Conservation (phyloP, 92 coral and sea anemone species). For the Virgularia gustaviana region DNA sequence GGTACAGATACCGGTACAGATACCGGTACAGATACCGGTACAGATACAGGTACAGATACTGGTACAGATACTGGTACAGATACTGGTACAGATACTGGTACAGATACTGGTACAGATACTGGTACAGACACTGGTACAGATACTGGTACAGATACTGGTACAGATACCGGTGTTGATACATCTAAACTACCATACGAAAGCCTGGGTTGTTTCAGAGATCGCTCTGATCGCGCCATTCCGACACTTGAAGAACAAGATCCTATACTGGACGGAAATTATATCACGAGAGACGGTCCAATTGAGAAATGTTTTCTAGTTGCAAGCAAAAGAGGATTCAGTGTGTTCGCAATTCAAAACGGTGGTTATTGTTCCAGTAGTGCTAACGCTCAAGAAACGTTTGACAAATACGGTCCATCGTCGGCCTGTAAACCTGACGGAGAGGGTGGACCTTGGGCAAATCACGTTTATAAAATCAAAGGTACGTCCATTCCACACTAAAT, state of each 20-base stretch:
- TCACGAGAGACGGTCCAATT: slow-evolving; percentile 23
- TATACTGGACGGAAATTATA: slow-evolving; percentile 34
- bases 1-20: no score
- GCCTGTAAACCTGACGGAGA: slow-evolving; percentile 36
- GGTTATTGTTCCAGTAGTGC: slow-evolving; percentile 52
- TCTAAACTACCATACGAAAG: no score
- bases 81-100: no score
- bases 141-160: no score
- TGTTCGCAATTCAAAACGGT: slow-evolving; percentile 53
- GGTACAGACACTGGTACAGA: no score
- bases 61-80: no score
- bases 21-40: no score
- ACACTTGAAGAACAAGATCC: slow-evolving; percentile 42
- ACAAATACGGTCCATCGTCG: slow-evolving; percentile 42
- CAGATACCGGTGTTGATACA: no score
- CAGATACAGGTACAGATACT: no score
- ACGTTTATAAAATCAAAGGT: slow-evolving; percentile 25
- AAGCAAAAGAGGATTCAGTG: slow-evolving; percentile 9
- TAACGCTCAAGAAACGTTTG: slow-evolving; percentile 41
- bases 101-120: no score
- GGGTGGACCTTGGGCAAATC: slow-evolving; percentile 56
- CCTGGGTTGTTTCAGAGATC: slow-evolving; percentile 50
- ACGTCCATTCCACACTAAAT: no score
- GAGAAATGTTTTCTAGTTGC: slow-evolving; percentile 53
- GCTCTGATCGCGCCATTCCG: slow-evolving; percentile 39